Conservation (phyloP, 1,140 invertebrate species). For the Bombus waltoni region DNA sequence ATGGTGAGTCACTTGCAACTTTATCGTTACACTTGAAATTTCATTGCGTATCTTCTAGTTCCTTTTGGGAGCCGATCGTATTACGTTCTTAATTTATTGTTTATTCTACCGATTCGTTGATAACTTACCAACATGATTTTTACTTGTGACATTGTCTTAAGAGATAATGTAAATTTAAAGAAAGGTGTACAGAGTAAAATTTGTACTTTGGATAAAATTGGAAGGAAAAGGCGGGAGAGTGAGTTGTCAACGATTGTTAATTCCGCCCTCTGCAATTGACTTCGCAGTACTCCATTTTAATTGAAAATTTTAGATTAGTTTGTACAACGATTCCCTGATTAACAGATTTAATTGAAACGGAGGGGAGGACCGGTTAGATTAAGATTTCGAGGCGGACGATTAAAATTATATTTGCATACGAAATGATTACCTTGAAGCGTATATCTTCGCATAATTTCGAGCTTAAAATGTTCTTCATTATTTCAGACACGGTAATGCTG, state of each 20-base stretch:
- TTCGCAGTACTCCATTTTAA: neutral
- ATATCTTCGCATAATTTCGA: neutral
- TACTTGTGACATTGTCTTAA: too few species aligned
- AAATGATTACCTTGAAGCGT: neutral
- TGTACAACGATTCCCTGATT: conserved; percentile 12
- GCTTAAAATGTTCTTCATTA: neutral
- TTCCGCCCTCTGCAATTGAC: neutral
- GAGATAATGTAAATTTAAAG: too few species aligned
- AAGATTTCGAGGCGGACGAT: neutral
- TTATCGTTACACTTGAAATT: neutral
- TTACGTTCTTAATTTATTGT: too few species aligned
- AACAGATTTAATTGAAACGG: conserved; percentile 18
- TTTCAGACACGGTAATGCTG: too few species aligned
- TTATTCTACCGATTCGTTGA: too few species aligned
- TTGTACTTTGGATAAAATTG: neutral
- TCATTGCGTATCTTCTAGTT: too few species aligned
- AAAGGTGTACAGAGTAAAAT: neutral
- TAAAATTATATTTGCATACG: conserved; percentile 16
- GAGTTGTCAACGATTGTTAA: conserved; percentile 1
- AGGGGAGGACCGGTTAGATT: neutral
- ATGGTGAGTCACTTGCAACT: conserved; percentile 85
- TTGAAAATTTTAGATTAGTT: conserved; percentile 23
- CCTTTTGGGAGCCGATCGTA: too few species aligned
- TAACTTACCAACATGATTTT: too few species aligned
- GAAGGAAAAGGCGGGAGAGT: too few species aligned